A percentile compares a stretch with the other conserved stretches of the same genome.
These are phyloP conservation scores for Papilio elwesi DNA, from an alignment of 2,888 invertebrate species.

Conservation along the genomic window DNA sequence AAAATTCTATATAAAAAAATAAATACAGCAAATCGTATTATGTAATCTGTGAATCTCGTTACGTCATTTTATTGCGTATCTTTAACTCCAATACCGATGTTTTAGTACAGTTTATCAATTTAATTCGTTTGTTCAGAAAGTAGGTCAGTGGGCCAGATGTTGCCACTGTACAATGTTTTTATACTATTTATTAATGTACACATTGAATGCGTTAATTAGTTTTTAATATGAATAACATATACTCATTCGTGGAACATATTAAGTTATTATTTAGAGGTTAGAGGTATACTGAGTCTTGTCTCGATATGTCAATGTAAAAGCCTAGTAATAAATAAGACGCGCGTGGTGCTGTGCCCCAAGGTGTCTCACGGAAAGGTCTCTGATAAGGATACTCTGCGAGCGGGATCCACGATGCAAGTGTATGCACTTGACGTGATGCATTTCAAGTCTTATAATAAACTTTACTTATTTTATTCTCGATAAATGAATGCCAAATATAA, in stretches of 20 bases:
- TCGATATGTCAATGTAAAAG: conserved; percentile 31
- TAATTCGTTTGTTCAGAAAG: conserved; percentile 29
- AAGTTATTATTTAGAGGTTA: neutral
- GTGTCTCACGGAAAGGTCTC: conserved; percentile 35
- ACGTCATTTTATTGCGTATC: conserved; percentile 9
- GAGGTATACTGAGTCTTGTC: neutral
- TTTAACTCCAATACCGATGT: neutral
- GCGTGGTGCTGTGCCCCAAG: conserved; percentile 24
- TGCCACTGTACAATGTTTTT: conserved; percentile 9
- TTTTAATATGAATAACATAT: neutral
- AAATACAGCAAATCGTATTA: neutral
- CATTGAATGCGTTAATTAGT: conserved; percentile 15
- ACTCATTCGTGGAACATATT: neutral
- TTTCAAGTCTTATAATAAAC: conserved; percentile 5
- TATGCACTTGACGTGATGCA: conserved; percentile 19
- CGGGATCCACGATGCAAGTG: conserved; percentile 23
- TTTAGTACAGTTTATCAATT: conserved; percentile 28
- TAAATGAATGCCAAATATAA: no score
- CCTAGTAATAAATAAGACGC: conserved; percentile 25
- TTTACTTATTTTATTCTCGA: neutral
- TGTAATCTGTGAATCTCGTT: conserved; percentile 1
- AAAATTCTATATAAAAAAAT: neutral
- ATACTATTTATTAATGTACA: conserved; percentile 5
- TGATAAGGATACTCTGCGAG: conserved; percentile 37
- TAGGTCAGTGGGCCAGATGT: conserved; percentile 35